Evolutionary conservation across 2,797 vertebrate genomes (phyloP).

Genomic region (Meda fulgida): DNA sequence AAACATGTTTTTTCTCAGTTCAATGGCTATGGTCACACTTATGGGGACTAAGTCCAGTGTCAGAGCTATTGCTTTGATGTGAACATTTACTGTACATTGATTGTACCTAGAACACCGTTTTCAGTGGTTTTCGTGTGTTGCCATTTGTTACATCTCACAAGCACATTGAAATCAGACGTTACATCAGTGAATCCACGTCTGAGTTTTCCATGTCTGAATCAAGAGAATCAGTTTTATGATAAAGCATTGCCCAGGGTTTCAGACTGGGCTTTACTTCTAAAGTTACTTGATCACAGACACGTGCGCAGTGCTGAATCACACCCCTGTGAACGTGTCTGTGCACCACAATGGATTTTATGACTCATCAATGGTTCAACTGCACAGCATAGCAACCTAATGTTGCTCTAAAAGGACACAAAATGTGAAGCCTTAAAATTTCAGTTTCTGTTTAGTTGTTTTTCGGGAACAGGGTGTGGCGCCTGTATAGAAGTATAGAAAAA

Average conservation of each 20-base stretch:
- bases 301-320: conserved; percentile 16
- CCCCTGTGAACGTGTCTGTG: background rate
- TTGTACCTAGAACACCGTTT: background rate
- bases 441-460: conserved; percentile 43
- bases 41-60: background rate
- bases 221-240: background rate
- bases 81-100: background rate
- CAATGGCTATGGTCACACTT: conserved; percentile 15
- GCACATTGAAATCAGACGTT: conserved; percentile 4
- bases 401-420: conserved; percentile 36
- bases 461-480: conserved; percentile 20
- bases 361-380: conserved; percentile 20
- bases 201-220: background rate
- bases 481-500: conserved; percentile 19
- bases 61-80: background rate
- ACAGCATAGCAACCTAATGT: conserved; percentile 14
- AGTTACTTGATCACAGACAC: conserved; percentile 25
- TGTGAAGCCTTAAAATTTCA: conserved; percentile 1
- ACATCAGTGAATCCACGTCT: conserved; percentile 1
- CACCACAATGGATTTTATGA: conserved; percentile 39
- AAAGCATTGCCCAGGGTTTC: background rate
- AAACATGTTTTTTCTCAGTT: conserved; percentile 15
- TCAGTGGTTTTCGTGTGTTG: background rate
- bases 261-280: background rate
- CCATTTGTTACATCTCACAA: background rate